Conservation (phyloP, 2,888 invertebrate genomes). For the Rhabditoides inermis region DNA sequence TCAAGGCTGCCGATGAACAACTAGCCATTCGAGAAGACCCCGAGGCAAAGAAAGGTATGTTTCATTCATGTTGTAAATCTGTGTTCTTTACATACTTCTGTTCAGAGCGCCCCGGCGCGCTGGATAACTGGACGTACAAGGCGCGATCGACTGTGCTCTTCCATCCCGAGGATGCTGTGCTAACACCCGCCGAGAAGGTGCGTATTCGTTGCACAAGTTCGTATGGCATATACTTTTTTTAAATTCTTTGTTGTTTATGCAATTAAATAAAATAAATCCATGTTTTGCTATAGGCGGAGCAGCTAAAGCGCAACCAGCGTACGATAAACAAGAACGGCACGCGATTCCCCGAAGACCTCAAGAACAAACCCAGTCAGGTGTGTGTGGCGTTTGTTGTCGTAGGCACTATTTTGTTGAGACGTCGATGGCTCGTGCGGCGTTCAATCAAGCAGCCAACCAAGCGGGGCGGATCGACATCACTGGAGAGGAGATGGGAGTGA, state of each 20-base stretch:
- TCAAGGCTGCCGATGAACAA: slow-evolving; percentile 73
- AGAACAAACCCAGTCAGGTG: slow-evolving; percentile 65
- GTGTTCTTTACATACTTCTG: neutral
- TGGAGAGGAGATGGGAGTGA: slow-evolving; percentile 70
- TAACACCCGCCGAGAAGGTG: slow-evolving; percentile 67
- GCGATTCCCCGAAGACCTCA: slow-evolving; percentile 69
- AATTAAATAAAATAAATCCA: too few species aligned
- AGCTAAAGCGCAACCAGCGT: slow-evolving; percentile 57
- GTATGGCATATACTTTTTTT: too few species aligned
- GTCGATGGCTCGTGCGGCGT: slow-evolving; percentile 54
- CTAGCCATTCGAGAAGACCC: slow-evolving; percentile 37
- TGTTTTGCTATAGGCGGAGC: too few species aligned
- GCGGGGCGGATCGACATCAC: slow-evolving; percentile 84
- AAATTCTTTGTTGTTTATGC: too few species aligned
- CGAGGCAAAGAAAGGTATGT: slow-evolving; percentile 16
- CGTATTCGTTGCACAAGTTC: too few species aligned
- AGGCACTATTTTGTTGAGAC: slow-evolving; percentile 57
- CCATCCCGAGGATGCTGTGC: slow-evolving; percentile 57
- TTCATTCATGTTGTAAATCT: neutral
- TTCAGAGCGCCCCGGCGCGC: slow-evolving; percentile 53
- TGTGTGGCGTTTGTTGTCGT: neutral
- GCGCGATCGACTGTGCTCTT: slow-evolving; percentile 57
- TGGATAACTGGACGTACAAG: slow-evolving; percentile 84
- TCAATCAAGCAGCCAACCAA: slow-evolving; percentile 65
- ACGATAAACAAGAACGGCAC: slow-evolving; percentile 76